phyloP scores from a whole-genome alignment of 2,888 invertebrate species.

The Scaptomyza reducta region DNA sequence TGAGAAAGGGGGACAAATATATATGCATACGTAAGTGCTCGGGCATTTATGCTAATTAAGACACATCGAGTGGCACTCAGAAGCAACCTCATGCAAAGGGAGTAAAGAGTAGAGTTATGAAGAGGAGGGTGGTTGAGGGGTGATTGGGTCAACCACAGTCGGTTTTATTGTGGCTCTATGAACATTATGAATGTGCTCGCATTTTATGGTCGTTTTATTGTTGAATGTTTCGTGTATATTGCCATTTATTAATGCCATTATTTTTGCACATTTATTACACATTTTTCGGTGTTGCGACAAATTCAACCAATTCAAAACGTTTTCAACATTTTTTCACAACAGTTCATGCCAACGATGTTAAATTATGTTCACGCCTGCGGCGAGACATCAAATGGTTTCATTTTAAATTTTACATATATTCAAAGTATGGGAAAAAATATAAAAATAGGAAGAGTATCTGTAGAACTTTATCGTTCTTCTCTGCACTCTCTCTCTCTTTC shows the following conservation, averaged over 20 bases:
- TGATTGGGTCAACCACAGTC: constrained; percentile 33
- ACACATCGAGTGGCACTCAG: constrained; percentile 60
- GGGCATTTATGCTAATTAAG: constrained; percentile 74
- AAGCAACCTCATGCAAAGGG: background rate
- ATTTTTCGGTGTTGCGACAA: constrained; percentile 43
- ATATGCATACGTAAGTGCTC: constrained; percentile 29
- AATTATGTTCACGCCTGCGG: constrained; percentile 18
- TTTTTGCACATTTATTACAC: constrained; percentile 65
- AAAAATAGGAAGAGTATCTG: too few relatives aligned
- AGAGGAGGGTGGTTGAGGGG: background rate
- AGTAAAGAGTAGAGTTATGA: background rate
- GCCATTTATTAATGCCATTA: constrained; percentile 69
- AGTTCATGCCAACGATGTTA: constrained; percentile 33
- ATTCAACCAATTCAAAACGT: constrained; percentile 41
- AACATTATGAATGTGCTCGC: constrained; percentile 63
- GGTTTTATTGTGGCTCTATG: constrained; percentile 22
- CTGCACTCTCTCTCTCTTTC: too few relatives aligned
- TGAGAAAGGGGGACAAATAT: background rate
- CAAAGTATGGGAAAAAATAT: background rate
- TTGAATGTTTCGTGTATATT: constrained; percentile 57
- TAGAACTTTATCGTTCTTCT: background rate
- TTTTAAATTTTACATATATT: constrained; percentile 8
- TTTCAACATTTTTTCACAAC: constrained; percentile 19
- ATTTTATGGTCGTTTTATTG: constrained; percentile 71
- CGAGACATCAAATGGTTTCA: constrained; percentile 12